These are phyloP conservation scores for Prochilodus magdalenae DNA, from an alignment of 2,113 vertebrate genomes.

Conservation along the genomic window DNA sequence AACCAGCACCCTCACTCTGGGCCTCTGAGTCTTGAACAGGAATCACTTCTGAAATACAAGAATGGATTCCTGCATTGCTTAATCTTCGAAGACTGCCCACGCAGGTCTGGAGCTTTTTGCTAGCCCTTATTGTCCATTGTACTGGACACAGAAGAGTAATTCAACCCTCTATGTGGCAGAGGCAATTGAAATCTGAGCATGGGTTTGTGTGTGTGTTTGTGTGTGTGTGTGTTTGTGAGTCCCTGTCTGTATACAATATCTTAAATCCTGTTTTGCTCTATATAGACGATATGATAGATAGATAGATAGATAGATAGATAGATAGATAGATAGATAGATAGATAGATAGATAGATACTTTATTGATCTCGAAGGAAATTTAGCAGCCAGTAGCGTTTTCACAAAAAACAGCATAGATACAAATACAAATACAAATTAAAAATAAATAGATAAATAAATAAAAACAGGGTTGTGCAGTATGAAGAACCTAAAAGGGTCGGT, in stretches of 20 bases:
- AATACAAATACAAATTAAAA: too few species aligned
- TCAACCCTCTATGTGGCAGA: slow-evolving; percentile 33
- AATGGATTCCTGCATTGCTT: slow-evolving; percentile 50
- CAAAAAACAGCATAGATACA: too few species aligned
- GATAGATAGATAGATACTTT: too few species aligned
- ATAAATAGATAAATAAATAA: too few species aligned
- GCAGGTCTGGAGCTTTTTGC: slow-evolving; percentile 40
- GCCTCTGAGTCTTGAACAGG: slow-evolving; percentile 46
- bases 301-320: too few species aligned
- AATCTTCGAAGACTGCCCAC: slow-evolving; percentile 46
- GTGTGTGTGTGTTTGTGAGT: too few species aligned
- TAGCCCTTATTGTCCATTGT: slow-evolving; percentile 50
- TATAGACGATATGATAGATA: neutral
- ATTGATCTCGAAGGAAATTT: too few species aligned
- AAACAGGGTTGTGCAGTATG: too few species aligned
- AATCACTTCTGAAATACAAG: slow-evolving; percentile 46
- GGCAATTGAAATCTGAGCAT: slow-evolving; percentile 40
- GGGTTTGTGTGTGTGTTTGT: neutral
- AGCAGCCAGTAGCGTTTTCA: too few species aligned
- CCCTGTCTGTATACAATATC: slow-evolving; percentile 31
- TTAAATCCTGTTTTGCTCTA: neutral
- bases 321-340: too few species aligned
- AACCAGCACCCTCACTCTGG: neutral
- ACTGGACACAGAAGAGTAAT: slow-evolving; percentile 49
- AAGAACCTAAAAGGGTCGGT: too few species aligned